Evolutionary conservation across 1,140 invertebrate genomes (phyloP), one percentile per base, ranked within the genome.

Genomic region (Diprion similis): DNA sequence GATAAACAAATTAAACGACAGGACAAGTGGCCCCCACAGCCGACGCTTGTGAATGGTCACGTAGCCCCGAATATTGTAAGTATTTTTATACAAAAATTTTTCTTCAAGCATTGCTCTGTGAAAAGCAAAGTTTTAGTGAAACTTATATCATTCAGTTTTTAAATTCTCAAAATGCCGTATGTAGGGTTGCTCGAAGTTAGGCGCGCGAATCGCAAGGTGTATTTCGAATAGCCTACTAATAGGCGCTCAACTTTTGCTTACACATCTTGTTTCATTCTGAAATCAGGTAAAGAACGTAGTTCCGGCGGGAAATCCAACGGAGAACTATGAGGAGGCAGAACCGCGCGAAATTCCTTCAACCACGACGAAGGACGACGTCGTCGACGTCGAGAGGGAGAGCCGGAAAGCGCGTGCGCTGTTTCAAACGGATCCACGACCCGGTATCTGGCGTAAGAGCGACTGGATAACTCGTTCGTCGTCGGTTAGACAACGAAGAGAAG

Each of bases 1-100:
- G 85, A 85, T 24, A 86, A 85, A 66, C 84, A 87, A 51, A 86
- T 87, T 24, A 87, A 87, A 46, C 75, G 86, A 11, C 83, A 85
- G 8, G 85, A 86, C 72, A 85, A 86, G 37, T 83, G 84, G 80
- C 78, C 82, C 2, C 76, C 80, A 66, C 70, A 79, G 11, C 74
- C 71, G 66, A 37, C 11, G n/a, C 51, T 17, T 59, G 51, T 13
- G 11, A 17, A 17, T 17, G 51, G 11, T 15, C 51, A 59, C 3
- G 6, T 59, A 4, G 11, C 51, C 51, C 51, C 11, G 9, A 17
- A 59, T 59, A 4, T 17, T 13, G 51, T 59, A 17, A 59, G 51
- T 59, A 59, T 59, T 17, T 37, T 37, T 37, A 37, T 37, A 37
- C 24, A 1, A 1, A 37, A 37, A 37, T 37, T 37, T 37, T 37